Evolutionary conservation across 2,888 invertebrate genomes (phyloP).

Genomic region (Rotaria sp.): DNA sequence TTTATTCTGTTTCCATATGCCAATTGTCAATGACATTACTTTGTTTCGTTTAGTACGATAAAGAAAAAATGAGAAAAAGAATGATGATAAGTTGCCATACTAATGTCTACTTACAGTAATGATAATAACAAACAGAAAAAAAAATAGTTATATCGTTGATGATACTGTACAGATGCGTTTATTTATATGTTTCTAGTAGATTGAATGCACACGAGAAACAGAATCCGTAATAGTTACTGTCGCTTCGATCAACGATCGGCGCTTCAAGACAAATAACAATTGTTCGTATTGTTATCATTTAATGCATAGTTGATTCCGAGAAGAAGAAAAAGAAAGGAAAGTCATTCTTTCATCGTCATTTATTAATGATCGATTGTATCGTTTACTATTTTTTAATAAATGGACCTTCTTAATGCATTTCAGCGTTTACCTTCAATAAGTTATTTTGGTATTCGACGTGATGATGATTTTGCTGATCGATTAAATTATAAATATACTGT

Average conservation of each 20-base stretch:
- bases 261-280: not conserved
- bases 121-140: not conserved
- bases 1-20: not conserved
- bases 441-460: not conserved
- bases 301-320: not conserved
- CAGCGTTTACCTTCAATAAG: not conserved
- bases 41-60: not conserved
- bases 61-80: not conserved
- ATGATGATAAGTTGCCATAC: conserved; percentile 14
- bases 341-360: no score
- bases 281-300: conserved; percentile 14
- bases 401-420: not conserved
- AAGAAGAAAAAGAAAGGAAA: not conserved
- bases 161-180: conserved; percentile 12
- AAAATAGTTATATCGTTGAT: not conserved
- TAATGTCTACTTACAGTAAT: conserved; percentile 13
- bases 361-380: no score
- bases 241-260: not conserved
- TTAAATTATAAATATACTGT: conserved; percentile 9
- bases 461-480: conserved; percentile 5
- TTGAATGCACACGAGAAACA: not conserved
- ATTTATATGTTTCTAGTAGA: not conserved
- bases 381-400: not conserved
- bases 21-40: conserved; percentile 5
- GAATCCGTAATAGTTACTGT: not conserved